Base-by-base conservation (phyloP, 2,888 invertebrate species). In the Tinea trinotella region DNA sequence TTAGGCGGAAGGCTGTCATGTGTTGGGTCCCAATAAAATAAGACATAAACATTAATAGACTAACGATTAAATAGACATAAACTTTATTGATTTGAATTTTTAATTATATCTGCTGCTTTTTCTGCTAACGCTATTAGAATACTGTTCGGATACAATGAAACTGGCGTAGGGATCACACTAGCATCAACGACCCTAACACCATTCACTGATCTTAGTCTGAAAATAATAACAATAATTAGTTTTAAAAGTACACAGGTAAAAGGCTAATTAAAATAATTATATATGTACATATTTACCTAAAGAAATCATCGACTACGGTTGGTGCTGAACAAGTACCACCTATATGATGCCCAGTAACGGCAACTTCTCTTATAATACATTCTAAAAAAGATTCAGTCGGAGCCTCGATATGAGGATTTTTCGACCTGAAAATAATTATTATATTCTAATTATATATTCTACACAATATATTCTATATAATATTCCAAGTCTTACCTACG, bases 311-410 rank as follows among this genome's bases (percentile, higher is more conserved):
- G 0, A 95, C 91, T 0, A 94, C 95, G 1, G 88, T 83, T 1
- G 93, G 94, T 70, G 94, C 93, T 30, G 90, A 88, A 65, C 93
- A 93, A 0, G 92, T 93, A 9, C 95, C 95, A 0, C 90, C 92
- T 0, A 91, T 92, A 71, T 96, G 96, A 69, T 96, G 94, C 0
- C 93, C 92, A 0, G 92, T 89, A 18, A 92, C 79, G 0, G 89
- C 90, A 6, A 88, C 87, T 30, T 88, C 88, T 55, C 91, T 80
- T 55, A 92, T 74, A 12, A 91, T 66, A 63, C 93, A 93, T 60
- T 90, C 90, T 49, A 92, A 63, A 64, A 88, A 92, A 3, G 77
- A 76, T 55, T 89, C 81, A 3, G 83, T 79, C 0, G 84, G 84
- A 57, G 70, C 74, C 2, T 55, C 52, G 0, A 44, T 24, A 3